phyloP scores from a whole-genome alignment of 2,888 invertebrate species.

The Meta bourneti region DNA sequence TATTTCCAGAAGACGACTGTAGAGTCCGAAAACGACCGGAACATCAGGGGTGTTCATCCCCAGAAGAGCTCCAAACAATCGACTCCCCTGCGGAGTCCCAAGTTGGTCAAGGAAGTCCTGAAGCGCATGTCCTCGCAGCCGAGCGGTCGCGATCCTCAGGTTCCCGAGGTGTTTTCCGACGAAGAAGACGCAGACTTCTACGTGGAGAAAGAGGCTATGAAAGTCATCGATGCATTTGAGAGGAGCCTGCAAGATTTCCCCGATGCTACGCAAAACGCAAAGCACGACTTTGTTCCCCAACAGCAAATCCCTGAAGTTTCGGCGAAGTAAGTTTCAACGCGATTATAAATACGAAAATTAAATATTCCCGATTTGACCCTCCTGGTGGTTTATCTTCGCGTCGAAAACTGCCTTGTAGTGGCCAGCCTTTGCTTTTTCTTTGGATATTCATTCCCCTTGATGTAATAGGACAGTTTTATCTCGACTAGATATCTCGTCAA shows the following conservation, averaged over 20 bases:
- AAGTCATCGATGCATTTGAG: conserved; percentile 58
- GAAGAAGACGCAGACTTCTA: conserved; percentile 51
- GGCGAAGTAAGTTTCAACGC: conserved; percentile 4
- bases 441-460: too few species aligned
- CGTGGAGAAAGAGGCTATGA: conserved; percentile 60
- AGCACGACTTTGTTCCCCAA: neutral
- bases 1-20: neutral
- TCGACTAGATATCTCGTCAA: too few species aligned
- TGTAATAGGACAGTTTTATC: too few species aligned
- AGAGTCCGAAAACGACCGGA: neutral
- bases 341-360: too few species aligned
- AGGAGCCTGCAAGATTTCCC: conserved; percentile 41
- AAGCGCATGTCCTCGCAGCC: conserved; percentile 69
- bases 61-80: conserved; percentile 28
- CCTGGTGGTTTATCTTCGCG: too few species aligned
- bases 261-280: neutral
- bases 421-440: too few species aligned
- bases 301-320: neutral
- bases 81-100: conserved; percentile 56
- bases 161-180: conserved; percentile 39
- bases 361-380: too few species aligned
- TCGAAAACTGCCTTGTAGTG: too few species aligned
- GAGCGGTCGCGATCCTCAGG: conserved; percentile 49
- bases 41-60: neutral
- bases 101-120: conserved; percentile 71